These are phyloP conservation scores for Astreopora myriophthalma DNA, from an alignment of 64 coral and sea anemone species.

Conservation along the genomic window DNA sequence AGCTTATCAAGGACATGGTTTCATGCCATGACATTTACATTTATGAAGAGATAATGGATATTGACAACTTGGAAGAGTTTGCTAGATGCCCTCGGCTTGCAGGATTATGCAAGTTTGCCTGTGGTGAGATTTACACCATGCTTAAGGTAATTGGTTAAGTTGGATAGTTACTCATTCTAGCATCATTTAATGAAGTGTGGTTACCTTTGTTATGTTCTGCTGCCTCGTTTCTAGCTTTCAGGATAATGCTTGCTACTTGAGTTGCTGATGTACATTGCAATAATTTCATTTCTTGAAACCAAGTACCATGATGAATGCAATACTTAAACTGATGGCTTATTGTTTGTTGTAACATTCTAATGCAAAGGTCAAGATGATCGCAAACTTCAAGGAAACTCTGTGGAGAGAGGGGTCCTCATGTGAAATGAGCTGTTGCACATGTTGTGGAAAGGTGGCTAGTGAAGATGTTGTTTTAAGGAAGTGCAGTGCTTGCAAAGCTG, in stretches of 20 bases:
- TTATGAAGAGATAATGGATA: conserved; percentile 18
- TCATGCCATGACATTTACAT: conserved; percentile 22
- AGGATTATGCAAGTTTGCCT: conserved; percentile 31
- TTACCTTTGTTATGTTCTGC: too few species aligned
- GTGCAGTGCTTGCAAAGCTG: conserved; percentile 50
- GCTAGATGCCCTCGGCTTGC: conserved; percentile 31
- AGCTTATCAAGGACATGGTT: conserved; percentile 30
- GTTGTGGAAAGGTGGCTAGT: conserved; percentile 17
- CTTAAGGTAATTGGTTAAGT: not conserved
- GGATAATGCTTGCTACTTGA: too few species aligned
- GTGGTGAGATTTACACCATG: conserved; percentile 25
- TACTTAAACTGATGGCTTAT: not conserved
- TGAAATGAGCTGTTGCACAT: not conserved
- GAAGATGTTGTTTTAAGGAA: not conserved
- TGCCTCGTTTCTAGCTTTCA: not conserved
- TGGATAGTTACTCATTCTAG: too few species aligned
- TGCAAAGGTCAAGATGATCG: not conserved
- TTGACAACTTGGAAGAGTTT: conserved; percentile 16
- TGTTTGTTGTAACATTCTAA: not conserved
- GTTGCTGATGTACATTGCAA: too few species aligned
- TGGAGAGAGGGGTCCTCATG: not conserved
- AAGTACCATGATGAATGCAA: not conserved
- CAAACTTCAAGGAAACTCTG: not conserved
- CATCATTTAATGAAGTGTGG: too few species aligned
- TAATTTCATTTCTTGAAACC: too few species aligned